A percentile compares a stretch with the other conserved stretches of the same genome.
Conservation (phyloP, 2,888 invertebrate species). For the Dexiosoma caninum region DNA sequence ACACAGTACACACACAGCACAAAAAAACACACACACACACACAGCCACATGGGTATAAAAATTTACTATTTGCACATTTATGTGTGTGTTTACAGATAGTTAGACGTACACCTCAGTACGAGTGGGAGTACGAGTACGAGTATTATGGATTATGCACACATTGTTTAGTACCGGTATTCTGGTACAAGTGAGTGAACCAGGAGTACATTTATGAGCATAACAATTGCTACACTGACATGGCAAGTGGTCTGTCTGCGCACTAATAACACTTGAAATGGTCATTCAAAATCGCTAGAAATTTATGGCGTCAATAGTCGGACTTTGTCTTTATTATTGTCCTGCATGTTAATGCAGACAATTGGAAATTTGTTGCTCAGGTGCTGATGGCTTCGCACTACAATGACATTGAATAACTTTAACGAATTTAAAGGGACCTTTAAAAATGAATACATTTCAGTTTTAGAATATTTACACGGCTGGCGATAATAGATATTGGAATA, state of each 20-base stretch:
- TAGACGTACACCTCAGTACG: too few species aligned
- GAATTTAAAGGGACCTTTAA: not conserved
- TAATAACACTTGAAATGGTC: slow-evolving; percentile 46
- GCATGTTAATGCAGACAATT: not conserved
- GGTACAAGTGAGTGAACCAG: not conserved
- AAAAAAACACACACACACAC: too few species aligned
- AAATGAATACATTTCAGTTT: too few species aligned
- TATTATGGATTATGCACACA: not conserved
- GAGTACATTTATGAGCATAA: slow-evolving; percentile 25
- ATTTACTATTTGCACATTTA: too few species aligned
- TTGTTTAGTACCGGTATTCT: not conserved
- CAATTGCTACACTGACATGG: slow-evolving; percentile 43
- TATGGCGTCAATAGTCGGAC: not conserved
- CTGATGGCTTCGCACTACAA: not conserved
- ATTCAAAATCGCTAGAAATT: slow-evolving; percentile 24
- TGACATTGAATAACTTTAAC: not conserved
- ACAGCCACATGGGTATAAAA: too few species aligned
- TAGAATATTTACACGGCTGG: too few species aligned
- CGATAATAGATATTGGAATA: too few species aligned
- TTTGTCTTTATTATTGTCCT: not conserved
- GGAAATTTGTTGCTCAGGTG: not conserved
- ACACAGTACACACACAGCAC: too few species aligned
- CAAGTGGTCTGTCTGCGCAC: slow-evolving; percentile 51
- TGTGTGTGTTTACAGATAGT: too few species aligned
- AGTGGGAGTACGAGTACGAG: not conserved